Evolutionary conservation across 2,797 vertebrate genomes (phyloP), one percentile per base, ranked within the genome.

Genomic region (Sorex maritimensis): DNA sequence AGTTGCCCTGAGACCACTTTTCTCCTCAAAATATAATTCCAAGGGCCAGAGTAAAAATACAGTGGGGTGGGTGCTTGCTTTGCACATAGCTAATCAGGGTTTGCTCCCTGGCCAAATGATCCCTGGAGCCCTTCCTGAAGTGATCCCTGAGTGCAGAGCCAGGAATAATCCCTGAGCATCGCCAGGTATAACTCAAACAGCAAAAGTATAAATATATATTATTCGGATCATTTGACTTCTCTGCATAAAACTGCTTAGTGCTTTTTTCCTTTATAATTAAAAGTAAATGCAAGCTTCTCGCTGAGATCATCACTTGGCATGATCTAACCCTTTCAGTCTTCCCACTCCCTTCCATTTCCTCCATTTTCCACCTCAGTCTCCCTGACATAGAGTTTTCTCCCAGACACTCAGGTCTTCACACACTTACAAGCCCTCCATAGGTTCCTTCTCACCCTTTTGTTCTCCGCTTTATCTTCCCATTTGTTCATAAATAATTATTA

Each of bases 181-280:
- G 17, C 55, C 14, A 5, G 55, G 17, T 19, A 21, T 58, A 13
- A 58, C 55, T 21, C 55, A 58, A 58, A 58, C 41, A 58, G 19
- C 55, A 12, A 58, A 58, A 58, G 5, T 14, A 58, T 17, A 58
- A 58, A 58, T 21, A 61, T 21, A 61, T 61, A 61, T 55, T 14
- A 23, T 61, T 61, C 17, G 72, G 24, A 88, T 67, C 24, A 77
- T 67, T 55, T 55, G 81, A 44, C 23, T 86, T 82, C 41, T 72
- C 38, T 49, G 24, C 55, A 79, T 72, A 61, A 46, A 75, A 75
- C 24, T 17, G 11, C 26, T 15, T 52, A 17, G 7, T 52, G 65
- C 34, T 92, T 92, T 19, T 94, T 94, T 61, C 44, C 38, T 12
- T 3, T 52, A n/a, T 65, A 21, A 2, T 69, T 77, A 74, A 63